Evolutionary conservation across 2,797 vertebrate species (phyloP), one percentile per base, ranked within the genome.

Genomic region (Bradypus variegatus): DNA sequence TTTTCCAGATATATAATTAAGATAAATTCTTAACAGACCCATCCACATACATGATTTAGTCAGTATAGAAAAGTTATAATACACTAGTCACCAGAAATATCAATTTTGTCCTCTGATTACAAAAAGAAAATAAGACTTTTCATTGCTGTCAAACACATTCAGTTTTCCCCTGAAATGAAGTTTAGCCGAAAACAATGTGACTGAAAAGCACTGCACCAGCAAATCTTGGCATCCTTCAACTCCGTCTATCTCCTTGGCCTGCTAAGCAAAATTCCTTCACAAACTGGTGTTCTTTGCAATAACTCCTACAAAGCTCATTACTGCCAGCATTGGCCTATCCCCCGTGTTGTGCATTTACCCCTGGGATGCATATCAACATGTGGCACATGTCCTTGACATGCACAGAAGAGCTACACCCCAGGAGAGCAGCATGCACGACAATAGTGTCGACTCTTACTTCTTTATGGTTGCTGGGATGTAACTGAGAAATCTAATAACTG

Each of bases 401-500:
- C 98, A 97, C 97, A 97, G 98, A 98, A 98, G 98, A 98, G 98
- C 95, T 96, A 97, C 98, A 97, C 97, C 96, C 96, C 97, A 96
- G 98, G 97, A 97, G 55, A 97, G 97, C 97, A 97, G 97, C 96
- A 96, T 79, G 96, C 96, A 96, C 95, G 97, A 98, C 97, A 98
- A 97, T 97, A 97, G 97, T 96, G 96, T 97, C 97, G 96, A 97
- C 97, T 96, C 97, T 97, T 95, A 97, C 96, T 97, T 97, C 97
- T 98, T 98, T 97, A 97, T 97, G 98, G 98, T 99, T 99, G 99
- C 98, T 97, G 97, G 98, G 98, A 98, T 98, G 98, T 98, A 98
- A 98, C 98, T 21, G 97, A 98, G 98, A 98, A 99, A 99, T 99
- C 98, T 99, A 99, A 99, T 99, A 99, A 99, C 98, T 98, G 98